These are phyloP conservation scores for Drosophila ustulata DNA, from an alignment of 2,888 invertebrate species.

Conservation along the genomic window DNA sequence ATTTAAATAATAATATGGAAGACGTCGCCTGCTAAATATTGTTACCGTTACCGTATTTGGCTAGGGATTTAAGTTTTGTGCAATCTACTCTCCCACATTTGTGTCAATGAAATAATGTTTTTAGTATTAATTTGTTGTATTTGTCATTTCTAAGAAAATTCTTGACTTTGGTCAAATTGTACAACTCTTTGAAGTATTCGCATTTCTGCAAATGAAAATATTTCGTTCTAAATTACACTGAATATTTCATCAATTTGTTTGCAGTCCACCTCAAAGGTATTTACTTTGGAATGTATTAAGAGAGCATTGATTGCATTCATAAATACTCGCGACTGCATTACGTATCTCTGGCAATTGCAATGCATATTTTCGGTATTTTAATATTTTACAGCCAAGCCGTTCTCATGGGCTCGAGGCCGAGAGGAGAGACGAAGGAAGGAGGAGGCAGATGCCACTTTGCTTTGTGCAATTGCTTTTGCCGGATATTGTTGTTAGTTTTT, in stretches of 20 bases:
- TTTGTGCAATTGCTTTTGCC: constrained; percentile 78
- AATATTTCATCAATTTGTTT: background rate
- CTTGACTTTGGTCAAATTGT: too few relatives aligned
- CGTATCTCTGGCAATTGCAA: constrained; percentile 13
- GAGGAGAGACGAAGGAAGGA: background rate
- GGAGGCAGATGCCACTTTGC: constrained; percentile 52
- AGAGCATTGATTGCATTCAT: constrained; percentile 14
- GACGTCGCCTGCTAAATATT: too few relatives aligned
- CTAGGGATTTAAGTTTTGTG: too few relatives aligned
- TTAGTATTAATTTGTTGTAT: too few relatives aligned
- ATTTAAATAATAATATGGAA: too few relatives aligned
- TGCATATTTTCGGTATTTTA: constrained; percentile 46
- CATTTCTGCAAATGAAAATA: background rate
- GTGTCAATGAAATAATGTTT: too few relatives aligned
- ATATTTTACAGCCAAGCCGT: constrained; percentile 55
- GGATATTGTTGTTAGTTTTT: constrained; percentile 78
- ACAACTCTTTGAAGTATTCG: too few relatives aligned
- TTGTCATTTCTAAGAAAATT: too few relatives aligned
- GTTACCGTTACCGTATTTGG: too few relatives aligned
- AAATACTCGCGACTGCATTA: constrained; percentile 1
- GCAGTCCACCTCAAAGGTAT: background rate
- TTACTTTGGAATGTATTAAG: background rate
- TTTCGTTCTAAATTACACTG: background rate
- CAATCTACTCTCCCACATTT: too few relatives aligned
- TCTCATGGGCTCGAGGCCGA: constrained; percentile 18